Percentiles rank a stretch among this genome's conserved stretches.
Conservation (phyloP, 2,888 invertebrate species). For the Idaea dimidiata region DNA sequence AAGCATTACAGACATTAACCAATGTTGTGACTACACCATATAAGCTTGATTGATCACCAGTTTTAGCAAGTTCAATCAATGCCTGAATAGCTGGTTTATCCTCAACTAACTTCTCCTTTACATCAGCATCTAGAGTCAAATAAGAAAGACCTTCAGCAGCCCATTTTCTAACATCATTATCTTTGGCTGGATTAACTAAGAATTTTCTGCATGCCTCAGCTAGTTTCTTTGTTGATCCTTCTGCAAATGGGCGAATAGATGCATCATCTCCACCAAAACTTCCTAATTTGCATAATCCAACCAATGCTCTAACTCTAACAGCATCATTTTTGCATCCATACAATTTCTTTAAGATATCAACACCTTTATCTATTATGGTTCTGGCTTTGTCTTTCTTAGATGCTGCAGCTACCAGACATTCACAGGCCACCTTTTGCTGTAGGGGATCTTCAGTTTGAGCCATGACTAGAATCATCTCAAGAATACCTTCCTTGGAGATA, state of each 20-base stretch:
- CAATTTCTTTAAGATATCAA: constrained; percentile 95
- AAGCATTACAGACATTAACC: constrained; percentile 98
- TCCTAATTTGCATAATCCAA: constrained; percentile 97
- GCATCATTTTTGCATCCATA: constrained; percentile 95
- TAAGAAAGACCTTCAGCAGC: constrained; percentile 98
- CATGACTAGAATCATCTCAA: constrained; percentile 98
- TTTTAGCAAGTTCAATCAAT: constrained; percentile 93
- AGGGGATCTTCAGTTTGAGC: constrained; percentile 94
- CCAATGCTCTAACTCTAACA: constrained; percentile 92
- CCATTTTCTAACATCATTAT: constrained; percentile 95
- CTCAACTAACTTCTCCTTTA: constrained; percentile 96
- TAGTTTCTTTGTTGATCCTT: constrained; percentile 94
- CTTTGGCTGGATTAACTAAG: constrained; percentile 91
- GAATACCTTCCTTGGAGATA: constrained; percentile 91
- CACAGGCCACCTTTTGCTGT: constrained; percentile 96
- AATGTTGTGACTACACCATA: constrained; percentile 97
- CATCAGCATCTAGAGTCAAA: constrained; percentile 97
- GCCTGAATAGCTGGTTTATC: constrained; percentile 91
- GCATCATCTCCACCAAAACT: constrained; percentile 97
- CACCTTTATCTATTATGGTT: constrained; percentile 92
- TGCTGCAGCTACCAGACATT: constrained; percentile 97
- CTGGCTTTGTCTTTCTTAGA: constrained; percentile 98
- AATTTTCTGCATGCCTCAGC: constrained; percentile 97
- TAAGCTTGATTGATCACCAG: constrained; percentile 91
- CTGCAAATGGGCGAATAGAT: constrained; percentile 95